A percentile compares a stretch with the other conserved stretches of the same genome.
Evolutionary conservation across 92 coral and sea anemone species (phyloP).

Genomic region (Chrysogorgia sp.): DNA sequence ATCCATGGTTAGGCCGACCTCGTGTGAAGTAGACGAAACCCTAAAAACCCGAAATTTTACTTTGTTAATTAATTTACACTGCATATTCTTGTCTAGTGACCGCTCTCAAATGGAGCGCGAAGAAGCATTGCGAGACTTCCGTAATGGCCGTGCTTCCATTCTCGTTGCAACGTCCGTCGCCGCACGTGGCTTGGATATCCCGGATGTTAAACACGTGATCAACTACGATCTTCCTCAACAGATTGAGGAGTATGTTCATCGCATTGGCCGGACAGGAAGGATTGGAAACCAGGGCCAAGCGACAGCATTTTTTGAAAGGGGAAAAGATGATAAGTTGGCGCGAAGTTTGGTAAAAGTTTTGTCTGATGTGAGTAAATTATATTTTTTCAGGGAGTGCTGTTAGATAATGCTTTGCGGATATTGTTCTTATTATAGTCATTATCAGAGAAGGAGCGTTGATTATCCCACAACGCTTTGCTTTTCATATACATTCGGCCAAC

Average conservation of each 20-base stretch:
- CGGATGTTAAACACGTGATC: conserved; percentile 86
- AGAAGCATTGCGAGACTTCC: conserved; percentile 84
- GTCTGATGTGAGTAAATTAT: conserved; percentile 83
- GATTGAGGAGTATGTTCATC: conserved; percentile 89
- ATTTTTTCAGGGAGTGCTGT: too few species aligned
- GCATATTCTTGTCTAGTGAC: too few species aligned
- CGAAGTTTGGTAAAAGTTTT: conserved; percentile 86
- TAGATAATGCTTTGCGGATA: too few species aligned
- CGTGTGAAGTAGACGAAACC: too few species aligned
- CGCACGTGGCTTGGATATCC: conserved; percentile 88
- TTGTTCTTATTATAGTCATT: too few species aligned
- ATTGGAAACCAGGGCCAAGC: conserved; percentile 91
- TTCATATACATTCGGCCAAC: too few species aligned
- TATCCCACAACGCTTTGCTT: too few species aligned
- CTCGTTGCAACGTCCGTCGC: conserved; percentile 95
- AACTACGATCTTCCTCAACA: conserved; percentile 84
- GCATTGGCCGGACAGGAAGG: conserved; percentile 93
- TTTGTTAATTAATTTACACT: too few species aligned
- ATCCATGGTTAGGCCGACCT: too few species aligned
- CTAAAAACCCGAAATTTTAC: too few species aligned
- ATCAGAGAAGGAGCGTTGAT: too few species aligned
- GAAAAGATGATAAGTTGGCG: conserved; percentile 85
- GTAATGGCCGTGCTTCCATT: conserved; percentile 78
- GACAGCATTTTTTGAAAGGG: conserved; percentile 76
- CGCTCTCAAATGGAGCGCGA: conserved; percentile 84